phyloP scores from a whole-genome alignment of 92 coral and sea anemone genomes.

The Umimayanthus kanabou region DNA sequence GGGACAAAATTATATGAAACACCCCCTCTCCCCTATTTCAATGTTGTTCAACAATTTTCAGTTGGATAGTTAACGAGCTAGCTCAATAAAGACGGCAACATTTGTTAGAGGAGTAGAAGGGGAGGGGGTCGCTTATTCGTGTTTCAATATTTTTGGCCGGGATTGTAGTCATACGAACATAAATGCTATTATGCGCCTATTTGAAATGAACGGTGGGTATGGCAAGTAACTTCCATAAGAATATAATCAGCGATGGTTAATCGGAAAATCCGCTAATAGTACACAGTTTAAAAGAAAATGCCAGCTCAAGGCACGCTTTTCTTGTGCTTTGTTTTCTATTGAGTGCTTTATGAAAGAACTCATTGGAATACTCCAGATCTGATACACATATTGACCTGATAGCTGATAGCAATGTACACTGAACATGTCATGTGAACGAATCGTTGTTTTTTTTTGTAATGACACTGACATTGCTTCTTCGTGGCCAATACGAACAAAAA shows the following conservation, averaged over 20 bases:
- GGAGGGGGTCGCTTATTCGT: too few relatives aligned
- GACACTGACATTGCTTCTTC: neutral
- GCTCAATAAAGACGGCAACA: neutral
- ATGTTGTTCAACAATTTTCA: too few relatives aligned
- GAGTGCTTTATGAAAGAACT: neutral
- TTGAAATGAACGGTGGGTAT: too few relatives aligned
- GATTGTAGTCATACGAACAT: neutral
- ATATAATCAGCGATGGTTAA: too few relatives aligned
- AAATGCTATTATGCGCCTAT: neutral
- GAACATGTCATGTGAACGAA: neutral
- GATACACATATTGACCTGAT: neutral
- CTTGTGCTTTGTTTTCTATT: neutral
- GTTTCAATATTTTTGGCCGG: too few relatives aligned
- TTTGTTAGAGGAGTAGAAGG: too few relatives aligned
- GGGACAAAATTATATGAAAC: too few relatives aligned
- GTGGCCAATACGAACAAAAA: neutral
- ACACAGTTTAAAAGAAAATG: too few relatives aligned
- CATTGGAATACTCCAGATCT: neutral
- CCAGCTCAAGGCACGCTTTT: neutral
- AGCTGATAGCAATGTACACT: neutral
- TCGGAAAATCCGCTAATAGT: too few relatives aligned
- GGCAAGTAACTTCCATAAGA: too few relatives aligned
- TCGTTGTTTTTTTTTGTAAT: neutral
- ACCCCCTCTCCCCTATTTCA: too few relatives aligned
- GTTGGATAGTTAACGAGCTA: too few relatives aligned